phyloP scores from a whole-genome alignment of 2,888 invertebrate genomes.

The Trissolcus japonicus region DNA sequence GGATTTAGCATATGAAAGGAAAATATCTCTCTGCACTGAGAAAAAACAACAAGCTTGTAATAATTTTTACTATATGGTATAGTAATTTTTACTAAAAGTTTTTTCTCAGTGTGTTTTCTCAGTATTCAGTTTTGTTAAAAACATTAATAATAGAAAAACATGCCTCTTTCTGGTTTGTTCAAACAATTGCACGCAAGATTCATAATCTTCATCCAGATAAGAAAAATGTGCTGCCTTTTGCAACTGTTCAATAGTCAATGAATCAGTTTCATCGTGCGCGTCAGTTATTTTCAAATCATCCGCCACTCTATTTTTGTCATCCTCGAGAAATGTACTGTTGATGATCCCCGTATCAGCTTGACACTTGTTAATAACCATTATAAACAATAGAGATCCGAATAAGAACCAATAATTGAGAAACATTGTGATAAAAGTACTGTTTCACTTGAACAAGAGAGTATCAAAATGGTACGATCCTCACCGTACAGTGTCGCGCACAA shows the following conservation, averaged over 20 bases:
- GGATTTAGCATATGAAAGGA: too few species aligned
- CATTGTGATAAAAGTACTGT: background rate
- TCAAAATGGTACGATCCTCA: too few species aligned
- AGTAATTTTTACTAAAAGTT: too few species aligned
- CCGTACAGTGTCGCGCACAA: too few species aligned
- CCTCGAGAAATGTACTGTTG: constrained; percentile 1
- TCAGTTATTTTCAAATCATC: constrained; percentile 19
- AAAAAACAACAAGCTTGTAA: too few species aligned
- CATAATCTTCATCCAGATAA: constrained; percentile 84
- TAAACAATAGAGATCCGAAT: background rate
- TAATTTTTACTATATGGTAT: too few species aligned
- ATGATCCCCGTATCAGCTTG: constrained; percentile 1
- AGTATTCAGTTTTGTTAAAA: too few species aligned
- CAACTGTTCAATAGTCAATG: constrained; percentile 60
- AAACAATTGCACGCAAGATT: constrained; percentile 83
- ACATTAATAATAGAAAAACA: background rate
- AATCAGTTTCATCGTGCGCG: constrained; percentile 4
- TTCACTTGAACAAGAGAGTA: background rate
- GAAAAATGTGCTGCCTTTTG: constrained; percentile 79
- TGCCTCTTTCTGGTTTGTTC: constrained; percentile 34
- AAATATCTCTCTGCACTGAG: too few species aligned
- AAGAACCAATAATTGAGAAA: background rate
- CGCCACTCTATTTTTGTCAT: constrained; percentile 13
- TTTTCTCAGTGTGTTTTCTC: too few species aligned
- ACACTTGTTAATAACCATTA: constrained; percentile 13